Evolutionary conservation across 2,888 invertebrate species (phyloP).

Genomic region (Drosophila nr. medialis): DNA sequence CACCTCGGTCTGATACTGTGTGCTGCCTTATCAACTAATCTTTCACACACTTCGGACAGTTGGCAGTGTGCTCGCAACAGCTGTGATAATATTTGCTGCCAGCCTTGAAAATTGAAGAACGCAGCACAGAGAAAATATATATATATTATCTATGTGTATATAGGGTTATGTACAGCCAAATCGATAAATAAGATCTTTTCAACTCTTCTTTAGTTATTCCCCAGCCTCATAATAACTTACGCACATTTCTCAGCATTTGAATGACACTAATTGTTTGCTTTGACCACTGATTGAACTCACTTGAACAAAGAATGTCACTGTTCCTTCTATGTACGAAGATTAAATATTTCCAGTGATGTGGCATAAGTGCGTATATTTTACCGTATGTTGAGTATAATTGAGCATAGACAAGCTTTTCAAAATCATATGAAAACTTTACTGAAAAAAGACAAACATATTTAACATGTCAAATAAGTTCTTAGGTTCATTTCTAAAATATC

Average conservation of each 20-base stretch:
- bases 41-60: constrained; percentile 8
- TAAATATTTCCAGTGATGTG: constrained; percentile 10
- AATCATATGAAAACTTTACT: neutral
- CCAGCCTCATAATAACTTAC: neutral
- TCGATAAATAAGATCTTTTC: neutral
- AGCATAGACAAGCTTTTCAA: neutral
- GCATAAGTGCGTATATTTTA: neutral
- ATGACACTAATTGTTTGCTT: constrained; percentile 49
- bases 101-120: constrained; percentile 2
- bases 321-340: constrained; percentile 24
- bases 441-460: no score
- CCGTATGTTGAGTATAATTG: neutral
- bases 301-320: constrained; percentile 52
- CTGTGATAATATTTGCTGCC: constrained; percentile 56
- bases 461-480: neutral
- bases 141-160: neutral
- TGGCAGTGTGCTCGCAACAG: constrained; percentile 24
- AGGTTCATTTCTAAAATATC: neutral
- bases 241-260: constrained; percentile 40
- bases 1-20: constrained; percentile 2
- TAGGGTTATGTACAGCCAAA: neutral
- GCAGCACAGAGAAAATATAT: neutral
- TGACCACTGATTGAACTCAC: constrained; percentile 32
- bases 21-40: constrained; percentile 11
- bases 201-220: neutral